Evolutionary conservation across 2,113 vertebrate genomes (phyloP).

Genomic region (Azemiops feae): DNA sequence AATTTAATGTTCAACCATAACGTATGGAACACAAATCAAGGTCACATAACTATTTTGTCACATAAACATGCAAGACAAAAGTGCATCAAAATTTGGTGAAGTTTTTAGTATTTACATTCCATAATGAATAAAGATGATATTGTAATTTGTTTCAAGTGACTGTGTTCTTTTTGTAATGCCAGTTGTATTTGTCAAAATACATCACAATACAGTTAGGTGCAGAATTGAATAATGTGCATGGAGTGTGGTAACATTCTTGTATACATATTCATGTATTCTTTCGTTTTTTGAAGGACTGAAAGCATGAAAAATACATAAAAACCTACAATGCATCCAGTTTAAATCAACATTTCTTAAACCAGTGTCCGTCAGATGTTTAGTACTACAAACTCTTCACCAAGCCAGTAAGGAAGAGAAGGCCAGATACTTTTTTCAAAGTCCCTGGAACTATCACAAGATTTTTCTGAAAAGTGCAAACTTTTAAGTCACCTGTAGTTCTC

Average conservation of each 20-base stretch:
- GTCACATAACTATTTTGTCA: constrained; percentile 58
- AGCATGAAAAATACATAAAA: background rate
- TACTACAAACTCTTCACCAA: background rate
- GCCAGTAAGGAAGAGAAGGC: background rate
- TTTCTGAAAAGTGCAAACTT: background rate
- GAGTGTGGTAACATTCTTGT: constrained; percentile 11
- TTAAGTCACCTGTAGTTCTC: background rate
- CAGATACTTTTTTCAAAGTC: background rate
- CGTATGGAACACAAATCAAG: constrained; percentile 55
- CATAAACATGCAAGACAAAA: constrained; percentile 52
- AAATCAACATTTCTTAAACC: background rate
- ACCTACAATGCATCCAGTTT: background rate
- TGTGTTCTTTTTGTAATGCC: constrained; percentile 34
- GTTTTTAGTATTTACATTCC: constrained; percentile 32
- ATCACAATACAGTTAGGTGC: constrained; percentile 22
- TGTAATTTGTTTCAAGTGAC: constrained; percentile 20
- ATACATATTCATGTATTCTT: background rate
- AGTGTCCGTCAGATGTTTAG: background rate
- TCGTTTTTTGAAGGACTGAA: background rate
- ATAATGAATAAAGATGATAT: constrained; percentile 31
- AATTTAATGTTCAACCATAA: constrained; percentile 52
- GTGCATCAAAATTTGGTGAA: constrained; percentile 55
- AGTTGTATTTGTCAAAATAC: constrained; percentile 11
- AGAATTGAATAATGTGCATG: constrained; percentile 25
- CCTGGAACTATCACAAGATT: background rate